phyloP scores from a whole-genome alignment of 2,113 vertebrate genomes.

The Anser cygnoides region DNA sequence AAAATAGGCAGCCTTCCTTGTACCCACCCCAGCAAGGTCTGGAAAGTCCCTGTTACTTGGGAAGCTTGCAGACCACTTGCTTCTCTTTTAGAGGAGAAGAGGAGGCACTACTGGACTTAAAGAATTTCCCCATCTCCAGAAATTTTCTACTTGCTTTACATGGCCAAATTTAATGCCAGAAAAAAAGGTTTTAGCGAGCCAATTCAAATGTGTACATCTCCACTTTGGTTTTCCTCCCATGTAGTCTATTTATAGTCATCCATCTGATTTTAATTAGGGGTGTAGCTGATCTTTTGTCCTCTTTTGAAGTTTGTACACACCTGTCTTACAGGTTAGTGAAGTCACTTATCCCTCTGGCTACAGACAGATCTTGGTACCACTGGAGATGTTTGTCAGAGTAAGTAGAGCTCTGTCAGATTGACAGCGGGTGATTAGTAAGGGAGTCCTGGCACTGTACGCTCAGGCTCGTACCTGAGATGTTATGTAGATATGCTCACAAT shows the following conservation, averaged over 20 bases:
- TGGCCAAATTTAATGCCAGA: background rate
- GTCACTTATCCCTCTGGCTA: background rate
- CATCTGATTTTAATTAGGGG: background rate
- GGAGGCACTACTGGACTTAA: background rate
- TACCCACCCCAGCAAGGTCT: background rate
- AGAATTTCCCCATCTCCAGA: background rate
- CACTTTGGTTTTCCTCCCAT: background rate
- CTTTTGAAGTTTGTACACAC: background rate
- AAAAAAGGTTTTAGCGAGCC: background rate
- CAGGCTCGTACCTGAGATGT: background rate
- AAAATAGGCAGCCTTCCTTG: background rate
- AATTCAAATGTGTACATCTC: background rate
- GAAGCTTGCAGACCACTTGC: background rate
- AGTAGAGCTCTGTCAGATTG: background rate
- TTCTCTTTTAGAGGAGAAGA: background rate
- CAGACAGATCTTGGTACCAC: background rate
- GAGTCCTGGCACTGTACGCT: background rate
- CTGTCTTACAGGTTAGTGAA: slow-evolving; percentile 13
- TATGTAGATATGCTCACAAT: background rate
- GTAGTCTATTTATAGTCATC: background rate
- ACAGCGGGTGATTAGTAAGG: background rate
- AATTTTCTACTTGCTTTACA: background rate
- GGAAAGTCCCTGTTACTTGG: background rate
- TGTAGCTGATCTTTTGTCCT: slow-evolving; percentile 5
- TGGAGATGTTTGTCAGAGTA: background rate